Conservation (phyloP, 2,113 vertebrate genomes). For the Eublepharis macularius region DNA sequence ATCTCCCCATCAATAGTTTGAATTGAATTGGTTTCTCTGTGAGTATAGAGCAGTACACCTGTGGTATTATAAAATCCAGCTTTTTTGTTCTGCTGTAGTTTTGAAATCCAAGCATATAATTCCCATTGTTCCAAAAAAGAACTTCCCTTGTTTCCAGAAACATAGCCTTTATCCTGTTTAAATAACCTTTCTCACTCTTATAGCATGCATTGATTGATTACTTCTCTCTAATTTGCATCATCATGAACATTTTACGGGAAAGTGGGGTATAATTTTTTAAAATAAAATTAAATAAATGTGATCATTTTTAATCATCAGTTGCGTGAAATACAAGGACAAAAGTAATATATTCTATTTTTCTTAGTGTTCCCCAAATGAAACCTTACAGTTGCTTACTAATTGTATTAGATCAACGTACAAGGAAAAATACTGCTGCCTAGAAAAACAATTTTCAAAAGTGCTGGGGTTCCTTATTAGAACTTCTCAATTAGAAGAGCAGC, state of each 20-base stretch:
- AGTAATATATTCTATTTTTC: not conserved
- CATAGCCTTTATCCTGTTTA: slow-evolving; percentile 20
- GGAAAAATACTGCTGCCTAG: not conserved
- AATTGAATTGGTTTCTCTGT: slow-evolving; percentile 13
- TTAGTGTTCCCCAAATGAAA: not conserved
- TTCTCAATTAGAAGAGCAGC: not conserved
- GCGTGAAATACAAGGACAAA: not conserved
- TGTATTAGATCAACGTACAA: not conserved
- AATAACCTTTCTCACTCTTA: not conserved
- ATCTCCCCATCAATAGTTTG: not conserved
- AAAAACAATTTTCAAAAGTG: not conserved
- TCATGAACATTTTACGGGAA: too few relatives aligned
- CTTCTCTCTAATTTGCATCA: not conserved
- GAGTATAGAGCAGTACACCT: slow-evolving; percentile 27
- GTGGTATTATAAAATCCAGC: not conserved
- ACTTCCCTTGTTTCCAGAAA: slow-evolving; percentile 44
- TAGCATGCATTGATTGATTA: not conserved
- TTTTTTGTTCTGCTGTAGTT: slow-evolving; percentile 21
- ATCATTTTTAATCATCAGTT: not conserved
- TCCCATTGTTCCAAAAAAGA: slow-evolving; percentile 25
- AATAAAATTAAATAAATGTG: too few relatives aligned
- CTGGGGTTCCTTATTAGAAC: too few relatives aligned
- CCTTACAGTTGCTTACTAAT: not conserved
- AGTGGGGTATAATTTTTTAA: too few relatives aligned
- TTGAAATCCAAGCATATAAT: slow-evolving; percentile 36